phyloP scores from a whole-genome alignment of 2,797 vertebrate species.

The Ctenosaura bakeri region DNA sequence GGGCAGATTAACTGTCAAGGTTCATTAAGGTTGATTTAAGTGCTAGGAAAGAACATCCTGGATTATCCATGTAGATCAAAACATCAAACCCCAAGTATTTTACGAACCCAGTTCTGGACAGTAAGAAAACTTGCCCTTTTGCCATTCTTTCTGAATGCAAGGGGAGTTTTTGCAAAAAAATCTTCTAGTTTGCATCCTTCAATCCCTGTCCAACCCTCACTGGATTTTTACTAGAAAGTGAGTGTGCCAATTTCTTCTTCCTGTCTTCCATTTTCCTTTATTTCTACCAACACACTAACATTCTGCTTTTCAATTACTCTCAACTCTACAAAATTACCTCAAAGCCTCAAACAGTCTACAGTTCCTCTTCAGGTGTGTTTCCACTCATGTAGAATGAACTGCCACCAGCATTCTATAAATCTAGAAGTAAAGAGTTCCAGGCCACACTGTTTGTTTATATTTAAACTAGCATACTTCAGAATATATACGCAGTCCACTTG shows the following conservation, averaged over 20 bases:
- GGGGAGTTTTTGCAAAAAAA: neutral
- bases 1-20: no score
- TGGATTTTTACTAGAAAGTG: no score
- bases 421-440: neutral
- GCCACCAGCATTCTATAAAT: neutral
- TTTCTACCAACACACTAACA: no score
- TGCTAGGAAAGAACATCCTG: no score
- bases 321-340: neutral
- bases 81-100: neutral
- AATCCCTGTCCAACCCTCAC: neutral
- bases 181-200: neutral
- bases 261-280: neutral
- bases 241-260: neutral
- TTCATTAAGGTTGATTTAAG: no score
- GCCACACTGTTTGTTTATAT: neutral
- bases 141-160: neutral
- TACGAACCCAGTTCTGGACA: neutral
- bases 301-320: neutral
- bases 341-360: neutral
- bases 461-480: neutral
- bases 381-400: neutral
- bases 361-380: neutral
- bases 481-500: neutral
- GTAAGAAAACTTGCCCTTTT: neutral
- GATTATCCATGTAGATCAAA: no score